These are phyloP conservation scores for Delia radicum DNA, from an alignment of 1,140 invertebrate genomes.

Conservation along the genomic window DNA sequence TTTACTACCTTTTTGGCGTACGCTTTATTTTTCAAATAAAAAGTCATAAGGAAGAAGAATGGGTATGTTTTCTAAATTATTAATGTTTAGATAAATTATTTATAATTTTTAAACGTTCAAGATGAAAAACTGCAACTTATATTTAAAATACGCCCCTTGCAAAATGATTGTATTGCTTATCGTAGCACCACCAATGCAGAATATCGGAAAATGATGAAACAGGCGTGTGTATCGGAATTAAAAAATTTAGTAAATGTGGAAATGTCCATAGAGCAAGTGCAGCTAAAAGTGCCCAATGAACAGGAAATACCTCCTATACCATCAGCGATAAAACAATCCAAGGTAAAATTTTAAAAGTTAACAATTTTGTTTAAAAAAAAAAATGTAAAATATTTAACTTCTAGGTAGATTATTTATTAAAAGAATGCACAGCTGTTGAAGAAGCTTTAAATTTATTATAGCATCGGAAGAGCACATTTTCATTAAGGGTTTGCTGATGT, in stretches of 20 bases:
- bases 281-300: conserved; percentile 22
- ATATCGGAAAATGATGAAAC: conserved; percentile 27
- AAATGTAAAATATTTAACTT: neutral
- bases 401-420: neutral
- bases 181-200: conserved; percentile 24
- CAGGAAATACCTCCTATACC: conserved; percentile 8
- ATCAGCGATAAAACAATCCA: neutral
- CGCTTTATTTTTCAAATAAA: neutral
- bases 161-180: conserved; percentile 26
- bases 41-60: neutral
- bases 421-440: neutral
- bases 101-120: neutral
- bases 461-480: neutral
- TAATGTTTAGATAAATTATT: too few species aligned
- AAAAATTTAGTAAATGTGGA: conserved; percentile 29
- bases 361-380: neutral
- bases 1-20: neutral
- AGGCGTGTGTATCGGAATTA: conserved; percentile 15
- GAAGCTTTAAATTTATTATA: conserved; percentile 21
- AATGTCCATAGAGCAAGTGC: conserved; percentile 6
- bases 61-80: neutral
- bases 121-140: conserved; percentile 29
- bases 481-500: neutral
- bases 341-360: conserved; percentile 1
- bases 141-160: conserved; percentile 25